phyloP scores from a whole-genome alignment of 1,140 invertebrate genomes.

The Mycetomoellerius zeteki region DNA sequence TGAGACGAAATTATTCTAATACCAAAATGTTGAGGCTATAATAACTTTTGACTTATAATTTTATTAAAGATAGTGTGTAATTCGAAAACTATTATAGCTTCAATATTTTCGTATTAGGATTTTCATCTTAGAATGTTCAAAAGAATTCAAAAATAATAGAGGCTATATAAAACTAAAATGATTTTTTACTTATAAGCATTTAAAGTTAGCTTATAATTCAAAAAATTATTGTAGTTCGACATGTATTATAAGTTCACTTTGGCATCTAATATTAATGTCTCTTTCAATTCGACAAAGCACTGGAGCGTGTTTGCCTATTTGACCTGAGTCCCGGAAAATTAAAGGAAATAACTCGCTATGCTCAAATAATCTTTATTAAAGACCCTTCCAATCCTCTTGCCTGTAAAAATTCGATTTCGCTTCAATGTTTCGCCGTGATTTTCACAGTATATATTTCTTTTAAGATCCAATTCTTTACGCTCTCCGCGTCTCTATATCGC shows the following conservation, averaged over 20 bases:
- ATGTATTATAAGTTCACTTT: not conserved
- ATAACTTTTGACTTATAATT: no score
- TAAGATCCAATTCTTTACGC: slow-evolving; percentile 46
- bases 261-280: not conserved
- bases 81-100: no score
- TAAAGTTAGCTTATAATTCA: no score
- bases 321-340: not conserved
- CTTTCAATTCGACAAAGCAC: not conserved
- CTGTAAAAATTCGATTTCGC: slow-evolving; percentile 36
- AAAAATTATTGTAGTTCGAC: no score
- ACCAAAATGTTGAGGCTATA: no score
- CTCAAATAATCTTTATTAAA: slow-evolving; percentile 24
- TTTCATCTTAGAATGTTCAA: no score
- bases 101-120: no score
- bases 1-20: no score
- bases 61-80: no score
- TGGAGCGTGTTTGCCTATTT: not conserved
- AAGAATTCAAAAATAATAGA: no score
- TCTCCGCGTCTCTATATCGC: slow-evolving; percentile 49
- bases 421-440: slow-evolving; percentile 41
- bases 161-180: no score
- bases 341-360: not conserved
- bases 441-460: slow-evolving; percentile 29
- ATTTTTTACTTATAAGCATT: no score
- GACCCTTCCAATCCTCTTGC: not conserved